A percentile compares a stretch with the other conserved stretches of the same genome.
These are phyloP conservation scores for Zhuqinia jingwanae DNA, from an alignment of 2,888 invertebrate species.

Conservation along the genomic window DNA sequence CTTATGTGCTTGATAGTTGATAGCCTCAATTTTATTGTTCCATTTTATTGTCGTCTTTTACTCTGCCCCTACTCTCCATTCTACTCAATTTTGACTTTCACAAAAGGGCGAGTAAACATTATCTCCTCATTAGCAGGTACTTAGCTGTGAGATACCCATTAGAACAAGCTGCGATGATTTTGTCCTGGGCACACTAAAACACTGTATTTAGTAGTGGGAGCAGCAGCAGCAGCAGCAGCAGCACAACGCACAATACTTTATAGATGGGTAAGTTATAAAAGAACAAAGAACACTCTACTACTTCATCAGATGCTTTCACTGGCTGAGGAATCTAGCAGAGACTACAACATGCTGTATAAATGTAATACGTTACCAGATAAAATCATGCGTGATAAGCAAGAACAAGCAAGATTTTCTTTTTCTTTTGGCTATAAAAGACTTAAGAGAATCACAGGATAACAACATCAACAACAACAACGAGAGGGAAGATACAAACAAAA, in stretches of 20 bases:
- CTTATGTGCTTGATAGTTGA: no score
- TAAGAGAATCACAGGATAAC: conserved; percentile 5
- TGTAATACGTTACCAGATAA: background rate
- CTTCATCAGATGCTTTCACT: background rate
- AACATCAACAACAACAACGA: no score
- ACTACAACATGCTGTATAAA: background rate
- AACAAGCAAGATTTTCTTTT: background rate
- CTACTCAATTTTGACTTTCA: background rate
- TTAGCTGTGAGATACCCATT: conserved; percentile 18
- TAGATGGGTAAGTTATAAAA: no score
- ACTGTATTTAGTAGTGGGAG: background rate
- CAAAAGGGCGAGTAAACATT: conserved; percentile 19
- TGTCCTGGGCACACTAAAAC: no score
- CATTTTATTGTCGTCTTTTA: conserved; percentile 1
- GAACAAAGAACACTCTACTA: no score
- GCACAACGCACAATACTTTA: background rate
- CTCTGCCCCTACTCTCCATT: background rate
- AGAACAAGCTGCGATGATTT: background rate
- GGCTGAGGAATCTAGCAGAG: background rate
- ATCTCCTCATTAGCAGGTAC: conserved; percentile 43
- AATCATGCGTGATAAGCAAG: background rate
- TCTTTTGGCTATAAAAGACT: conserved; percentile 9
- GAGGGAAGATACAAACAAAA: background rate
- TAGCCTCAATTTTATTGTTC: background rate
- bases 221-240: no score